Evolutionary conservation across 2,797 vertebrate genomes (phyloP), one percentile per base, ranked within the genome.

Genomic region (Clarias pachynema): DNA sequence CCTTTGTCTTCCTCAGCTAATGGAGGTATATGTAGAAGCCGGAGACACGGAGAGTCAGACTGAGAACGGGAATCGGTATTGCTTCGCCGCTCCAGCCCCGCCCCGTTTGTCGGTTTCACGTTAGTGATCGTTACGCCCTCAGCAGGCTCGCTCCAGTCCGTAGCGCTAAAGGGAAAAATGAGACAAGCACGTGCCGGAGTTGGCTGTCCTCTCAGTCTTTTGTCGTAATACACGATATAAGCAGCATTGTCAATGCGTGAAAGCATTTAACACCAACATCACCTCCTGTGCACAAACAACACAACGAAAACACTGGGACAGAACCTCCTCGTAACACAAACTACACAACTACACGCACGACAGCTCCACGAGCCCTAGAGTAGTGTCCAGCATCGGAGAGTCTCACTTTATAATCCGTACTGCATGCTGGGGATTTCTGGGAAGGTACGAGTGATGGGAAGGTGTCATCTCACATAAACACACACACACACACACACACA

Each of bases 221-320:
- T 2, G 57, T 79, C 34, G 10, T 91, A 91, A 91, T 89, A 85
- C 92, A 89, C 88, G 84, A 91, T 92, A 92, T 79, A 94, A 95
- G 94, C 95, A 96, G 94, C 94, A 92, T 93, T 87, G 87, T 91
- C 90, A 91, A 94, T 91, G 93, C 92, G 92, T 88, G 85, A 93
- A 15, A 88, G 91, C 92, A 94, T 94, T 91, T 93, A 91, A 89
- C 86, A 88, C 88, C 62, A 82, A 89, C 44, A 12, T 49, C 44
- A 83, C 90, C 85, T 87, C 78, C 74, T 89, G 86, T 87, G 87
- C 87, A 91, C 84, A 93, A 94, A 93, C 93, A 91, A 94, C 92
- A 91, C 92, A 92, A 91, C 26, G 4, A 56, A 63, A 57, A 89
- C 20, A 83, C n/a, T 1, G 37, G 44, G 49, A 78, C 57, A 0